Evolutionary conservation across 2,797 vertebrate species (phyloP), one percentile per base, ranked within the genome.

Genomic region (Distichodus sexfasciatus): DNA sequence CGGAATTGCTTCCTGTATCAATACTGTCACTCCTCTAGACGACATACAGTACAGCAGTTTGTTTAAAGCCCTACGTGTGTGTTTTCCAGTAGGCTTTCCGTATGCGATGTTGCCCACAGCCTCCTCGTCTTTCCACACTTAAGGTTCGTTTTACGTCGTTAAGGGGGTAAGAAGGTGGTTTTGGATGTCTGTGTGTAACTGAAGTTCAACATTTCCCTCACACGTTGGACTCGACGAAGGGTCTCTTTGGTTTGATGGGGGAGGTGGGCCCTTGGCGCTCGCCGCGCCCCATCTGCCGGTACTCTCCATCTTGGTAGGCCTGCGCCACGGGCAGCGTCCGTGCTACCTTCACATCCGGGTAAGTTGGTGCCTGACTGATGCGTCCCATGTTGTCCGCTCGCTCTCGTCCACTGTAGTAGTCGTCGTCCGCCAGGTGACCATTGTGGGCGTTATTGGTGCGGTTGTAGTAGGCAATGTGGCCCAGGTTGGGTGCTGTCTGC

Each of bases 211-310:
- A n/a, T n/a, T n/a, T n/a, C 19, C 78, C 92, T 86, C 87, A 99
- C 82, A 99, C 97, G 72, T 99, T 99, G 77, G 97, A 98, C 91
- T 99, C 97, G 77, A 98, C 95, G 85, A 99, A 98, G 26, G 97
- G 96, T 94, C 96, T 95, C 94, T 98, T 99, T 93, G 96, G 95
- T 95, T 98, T 99, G 90, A 99, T 95, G 75, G 97, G 96, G 75
- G 96, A 96, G 3, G 94, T 95, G 63, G 96, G 94, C 78, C 94
- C 93, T 77, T 92, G 89, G 84, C 94, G 76, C 71, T 87, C 83
- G 85, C 91, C 90, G 80, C 92, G 90, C 83, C 90, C 91, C 79
- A 93, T 83, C 83, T 94, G 94, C 87, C 93, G 89, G 79, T 93
- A 94, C 77, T 94, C 89, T 86, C 91, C 93, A 88, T 97, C 94